Base-by-base conservation (phyloP, 1,140 invertebrate species). In the Brachionus manjavacas region DNA sequence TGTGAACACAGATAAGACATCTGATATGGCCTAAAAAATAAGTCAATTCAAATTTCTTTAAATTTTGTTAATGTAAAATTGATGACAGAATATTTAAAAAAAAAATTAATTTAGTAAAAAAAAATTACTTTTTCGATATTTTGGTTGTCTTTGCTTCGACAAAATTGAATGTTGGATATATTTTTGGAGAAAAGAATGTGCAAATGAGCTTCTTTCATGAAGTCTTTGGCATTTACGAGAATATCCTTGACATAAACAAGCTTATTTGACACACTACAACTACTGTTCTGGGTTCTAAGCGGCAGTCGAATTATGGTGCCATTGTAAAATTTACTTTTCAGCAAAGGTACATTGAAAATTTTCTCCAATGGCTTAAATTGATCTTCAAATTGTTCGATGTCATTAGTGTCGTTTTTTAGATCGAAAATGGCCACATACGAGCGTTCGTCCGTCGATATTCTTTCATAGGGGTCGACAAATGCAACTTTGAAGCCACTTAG, bases 311-410 rank as follows among this genome's bases (percentile, higher is more conserved):
- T 84, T 28, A 84, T 74, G 41, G 83, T 84, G 4, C 83, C 83
- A 64, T 84, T 72, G 39, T 84, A 74, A 31, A 31, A 84, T 74
- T 43, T 74, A 6, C 28, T 74, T 16, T 76, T 76, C 64, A 84
- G 46, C 41, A 84, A 39, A 12, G 66, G 66, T 7, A 52, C 66
- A 74, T 84, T 72, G 46, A 84, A 84, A 7, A 81, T 81, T 66
- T 81, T 81, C 12, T 83, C 81, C 41, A 84, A 74, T 43, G 83
- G 83, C n/a, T 68, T 55, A 46, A 84, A 84, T 55, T 84, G 83
- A 74, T 84, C 83, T 76, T 72, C 43, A 16, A 84, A 84, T 39
- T 55, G 66, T 39, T 76, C 68, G 4, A 76, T 60, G n/a, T 76
- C 72, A n/a, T 46, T 74, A 3, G 66, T 84, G 16, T 84, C 83